Evolutionary conservation across 2,888 invertebrate genomes (phyloP).

Genomic region (Chorisops tibialis): DNA sequence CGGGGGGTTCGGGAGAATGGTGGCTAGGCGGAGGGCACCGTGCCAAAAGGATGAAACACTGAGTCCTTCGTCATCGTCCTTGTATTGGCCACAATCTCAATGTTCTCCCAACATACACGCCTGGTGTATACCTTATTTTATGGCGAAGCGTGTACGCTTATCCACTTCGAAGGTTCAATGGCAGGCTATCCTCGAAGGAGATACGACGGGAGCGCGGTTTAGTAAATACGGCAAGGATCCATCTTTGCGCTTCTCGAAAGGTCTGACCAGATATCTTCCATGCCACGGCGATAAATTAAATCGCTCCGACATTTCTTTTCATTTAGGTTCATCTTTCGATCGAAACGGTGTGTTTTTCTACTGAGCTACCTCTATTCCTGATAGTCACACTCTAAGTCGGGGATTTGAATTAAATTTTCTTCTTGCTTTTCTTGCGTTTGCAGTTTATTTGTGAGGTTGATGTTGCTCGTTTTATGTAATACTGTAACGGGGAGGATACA

Average conservation of each 20-base stretch:
- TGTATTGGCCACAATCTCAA: not conserved
- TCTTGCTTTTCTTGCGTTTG: no score
- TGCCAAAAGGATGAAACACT: not conserved
- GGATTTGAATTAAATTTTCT: no score
- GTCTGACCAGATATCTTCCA: not conserved
- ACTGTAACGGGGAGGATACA: no score
- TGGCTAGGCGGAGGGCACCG: not conserved
- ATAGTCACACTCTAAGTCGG: no score
- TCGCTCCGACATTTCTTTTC: conserved; percentile 32
- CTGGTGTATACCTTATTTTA: conserved; percentile 28
- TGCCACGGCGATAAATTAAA: conserved; percentile 31
- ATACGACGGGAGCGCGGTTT: not conserved
- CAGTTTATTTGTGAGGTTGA: no score
- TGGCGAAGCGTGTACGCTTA: conserved; percentile 14
- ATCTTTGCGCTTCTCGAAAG: not conserved
- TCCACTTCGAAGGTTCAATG: conserved; percentile 12
- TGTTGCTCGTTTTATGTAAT: no score
- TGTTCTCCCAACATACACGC: conserved; percentile 21
- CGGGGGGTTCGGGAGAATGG: not conserved
- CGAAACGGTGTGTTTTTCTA: not conserved
- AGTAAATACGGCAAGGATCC: not conserved
- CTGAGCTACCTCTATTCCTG: no score
- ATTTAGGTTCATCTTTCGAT: conserved; percentile 19
- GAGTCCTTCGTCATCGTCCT: not conserved
- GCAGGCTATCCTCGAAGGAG: not conserved